Conservation (phyloP, 2,797 vertebrate species). For the Muraenolepis orangiensis region DNA sequence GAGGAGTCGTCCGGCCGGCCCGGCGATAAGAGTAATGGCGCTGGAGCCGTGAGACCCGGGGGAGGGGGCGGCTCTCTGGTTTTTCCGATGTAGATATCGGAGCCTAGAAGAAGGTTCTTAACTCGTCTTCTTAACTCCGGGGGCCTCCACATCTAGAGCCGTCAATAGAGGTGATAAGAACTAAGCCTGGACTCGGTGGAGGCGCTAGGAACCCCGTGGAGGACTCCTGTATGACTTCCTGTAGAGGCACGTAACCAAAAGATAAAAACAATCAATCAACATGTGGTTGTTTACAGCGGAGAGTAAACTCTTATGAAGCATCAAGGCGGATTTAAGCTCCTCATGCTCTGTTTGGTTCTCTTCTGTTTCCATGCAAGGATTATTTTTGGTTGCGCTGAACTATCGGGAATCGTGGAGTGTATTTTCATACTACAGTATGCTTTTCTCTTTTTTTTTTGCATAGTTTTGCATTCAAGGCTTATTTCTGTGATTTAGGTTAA, state of each 20-base stretch:
- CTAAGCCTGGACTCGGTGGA: slow-evolving; percentile 48
- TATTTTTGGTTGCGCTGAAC: too few relatives aligned
- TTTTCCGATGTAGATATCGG: slow-evolving; percentile 21
- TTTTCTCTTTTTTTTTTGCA: too few relatives aligned
- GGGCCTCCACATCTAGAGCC: slow-evolving; percentile 49
- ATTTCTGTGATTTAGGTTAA: too few relatives aligned
- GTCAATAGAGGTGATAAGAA: slow-evolving; percentile 49
- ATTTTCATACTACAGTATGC: too few relatives aligned
- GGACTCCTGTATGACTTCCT: slow-evolving; percentile 60
- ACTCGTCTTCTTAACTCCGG: slow-evolving; percentile 59
- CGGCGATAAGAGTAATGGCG: slow-evolving; percentile 76
- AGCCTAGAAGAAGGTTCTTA: not conserved
- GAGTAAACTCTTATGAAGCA: not conserved
- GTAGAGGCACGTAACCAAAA: slow-evolving; percentile 19
- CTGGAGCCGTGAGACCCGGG: slow-evolving; percentile 56
- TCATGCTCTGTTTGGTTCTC: too few relatives aligned
- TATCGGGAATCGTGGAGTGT: too few relatives aligned
- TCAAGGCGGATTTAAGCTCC: not conserved
- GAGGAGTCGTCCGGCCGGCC: slow-evolving; percentile 67
- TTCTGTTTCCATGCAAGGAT: too few relatives aligned
- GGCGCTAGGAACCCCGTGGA: slow-evolving; percentile 53
- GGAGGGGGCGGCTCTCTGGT: slow-evolving; percentile 52
- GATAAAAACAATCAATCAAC: not conserved
- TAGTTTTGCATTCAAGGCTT: too few relatives aligned
- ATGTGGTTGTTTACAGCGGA: not conserved